Conservation (phyloP, 2,888 invertebrate species). For the Dichetophora obliterata region DNA sequence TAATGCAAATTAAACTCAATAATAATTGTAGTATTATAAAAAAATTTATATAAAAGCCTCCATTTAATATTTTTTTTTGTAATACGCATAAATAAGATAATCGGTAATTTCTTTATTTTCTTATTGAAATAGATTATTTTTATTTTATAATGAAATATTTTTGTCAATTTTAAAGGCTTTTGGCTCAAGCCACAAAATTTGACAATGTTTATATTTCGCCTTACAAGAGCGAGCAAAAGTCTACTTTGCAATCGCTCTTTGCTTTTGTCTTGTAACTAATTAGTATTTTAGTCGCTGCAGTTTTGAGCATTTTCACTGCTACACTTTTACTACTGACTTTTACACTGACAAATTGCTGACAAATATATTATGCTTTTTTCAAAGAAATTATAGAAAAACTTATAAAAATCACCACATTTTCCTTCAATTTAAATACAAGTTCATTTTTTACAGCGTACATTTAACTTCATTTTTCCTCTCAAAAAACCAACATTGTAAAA, state of each 20-base stretch:
- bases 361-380: too few relatives aligned
- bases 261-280: background rate
- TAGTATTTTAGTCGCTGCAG: too few relatives aligned
- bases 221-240: constrained; percentile 47
- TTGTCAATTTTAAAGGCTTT: constrained; percentile 65
- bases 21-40: constrained; percentile 27
- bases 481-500: background rate
- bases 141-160: constrained; percentile 55
- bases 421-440: too few relatives aligned
- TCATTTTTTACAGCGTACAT: background rate
- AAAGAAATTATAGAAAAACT: too few relatives aligned
- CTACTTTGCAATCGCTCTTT: background rate
- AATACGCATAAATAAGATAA: background rate
- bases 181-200: constrained; percentile 65
- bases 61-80: constrained; percentile 29
- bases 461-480: background rate
- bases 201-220: constrained; percentile 65
- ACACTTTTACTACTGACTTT: too few relatives aligned
- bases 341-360: too few relatives aligned
- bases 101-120: background rate
- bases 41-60: constrained; percentile 30
- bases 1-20: background rate
- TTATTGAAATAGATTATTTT: constrained; percentile 28
- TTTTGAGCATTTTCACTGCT: too few relatives aligned
- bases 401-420: too few relatives aligned